Percentiles rank a stretch among this genome's conserved stretches.
Conservation (phyloP, 1,140 invertebrate genomes). For the Caerostris darwini region DNA sequence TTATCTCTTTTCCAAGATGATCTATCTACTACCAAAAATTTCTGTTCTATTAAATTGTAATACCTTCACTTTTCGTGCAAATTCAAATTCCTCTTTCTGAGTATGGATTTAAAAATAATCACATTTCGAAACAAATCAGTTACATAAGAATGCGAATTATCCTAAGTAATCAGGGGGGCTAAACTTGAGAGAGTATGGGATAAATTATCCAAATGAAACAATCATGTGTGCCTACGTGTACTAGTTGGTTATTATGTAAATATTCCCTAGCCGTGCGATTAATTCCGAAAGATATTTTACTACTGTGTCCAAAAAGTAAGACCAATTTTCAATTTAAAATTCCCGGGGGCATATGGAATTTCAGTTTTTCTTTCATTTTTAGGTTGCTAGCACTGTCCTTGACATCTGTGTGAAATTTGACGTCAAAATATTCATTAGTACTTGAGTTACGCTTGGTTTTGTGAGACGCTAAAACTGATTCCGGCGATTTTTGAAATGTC, state of each 20-base stretch:
- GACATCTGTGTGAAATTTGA: too few species aligned
- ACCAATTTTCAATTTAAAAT: too few species aligned
- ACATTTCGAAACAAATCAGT: not conserved
- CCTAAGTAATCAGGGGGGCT: not conserved
- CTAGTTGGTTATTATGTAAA: not conserved
- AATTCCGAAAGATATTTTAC: not conserved
- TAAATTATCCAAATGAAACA: not conserved
- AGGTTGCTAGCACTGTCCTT: too few species aligned
- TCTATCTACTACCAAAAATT: not conserved
- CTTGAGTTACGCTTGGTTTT: too few species aligned
- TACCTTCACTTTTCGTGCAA: not conserved
- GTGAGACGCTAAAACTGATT: too few species aligned
- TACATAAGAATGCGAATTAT: not conserved
- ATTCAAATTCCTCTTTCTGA: not conserved
- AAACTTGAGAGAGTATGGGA: not conserved
- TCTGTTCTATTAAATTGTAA: not conserved
- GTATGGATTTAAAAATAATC: not conserved
- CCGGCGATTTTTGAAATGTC: too few species aligned
- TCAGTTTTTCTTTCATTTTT: too few species aligned
- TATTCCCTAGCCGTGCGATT: not conserved
- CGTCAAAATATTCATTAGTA: too few species aligned
- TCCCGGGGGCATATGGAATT: too few species aligned
- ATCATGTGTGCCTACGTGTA: not conserved
- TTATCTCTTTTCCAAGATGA: not conserved
- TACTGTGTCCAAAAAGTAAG: too few species aligned